Percentiles rank a stretch among this genome's conserved stretches.
Evolutionary conservation across 2,888 invertebrate species (phyloP).

Genomic region (Phyllotreta striolata): DNA sequence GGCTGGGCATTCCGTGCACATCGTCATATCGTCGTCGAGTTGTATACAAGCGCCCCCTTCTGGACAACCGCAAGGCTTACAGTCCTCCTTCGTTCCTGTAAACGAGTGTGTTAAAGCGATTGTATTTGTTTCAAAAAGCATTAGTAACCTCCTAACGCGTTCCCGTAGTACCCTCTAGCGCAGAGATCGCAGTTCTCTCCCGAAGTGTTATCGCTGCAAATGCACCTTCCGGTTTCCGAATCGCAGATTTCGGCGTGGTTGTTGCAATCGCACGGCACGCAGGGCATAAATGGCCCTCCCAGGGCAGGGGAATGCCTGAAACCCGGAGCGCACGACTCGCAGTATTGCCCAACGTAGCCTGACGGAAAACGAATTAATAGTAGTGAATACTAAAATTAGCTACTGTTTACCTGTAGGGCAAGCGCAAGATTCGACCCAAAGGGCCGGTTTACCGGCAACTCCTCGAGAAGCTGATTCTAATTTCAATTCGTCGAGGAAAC

Average conservation of each 20-base stretch:
- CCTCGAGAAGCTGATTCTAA: slow-evolving; percentile 84
- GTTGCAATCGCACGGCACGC: slow-evolving; percentile 97
- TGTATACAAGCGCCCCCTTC: slow-evolving; percentile 92
- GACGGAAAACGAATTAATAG: slow-evolving; percentile 25
- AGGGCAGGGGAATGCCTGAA: slow-evolving; percentile 90
- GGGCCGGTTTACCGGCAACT: slow-evolving; percentile 78
- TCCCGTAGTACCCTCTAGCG: slow-evolving; percentile 93
- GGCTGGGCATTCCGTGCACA: slow-evolving; percentile 93
- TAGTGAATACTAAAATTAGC: neutral
- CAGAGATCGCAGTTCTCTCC: slow-evolving; percentile 96
- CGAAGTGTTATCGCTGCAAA: slow-evolving; percentile 94
- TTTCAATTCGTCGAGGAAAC: slow-evolving; percentile 88
- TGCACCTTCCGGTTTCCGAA: slow-evolving; percentile 93
- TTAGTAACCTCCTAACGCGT: slow-evolving; percentile 71
- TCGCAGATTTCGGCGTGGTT: slow-evolving; percentile 97
- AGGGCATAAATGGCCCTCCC: slow-evolving; percentile 80
- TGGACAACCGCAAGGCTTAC: slow-evolving; percentile 94
- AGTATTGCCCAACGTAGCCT: slow-evolving; percentile 90
- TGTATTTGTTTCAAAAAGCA: neutral
- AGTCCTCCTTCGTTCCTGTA: slow-evolving; percentile 82
- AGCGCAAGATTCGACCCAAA: slow-evolving; percentile 94
- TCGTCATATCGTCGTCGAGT: slow-evolving; percentile 83
- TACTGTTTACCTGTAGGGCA: slow-evolving; percentile 74
- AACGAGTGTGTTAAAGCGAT: slow-evolving; percentile 13
- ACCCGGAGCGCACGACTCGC: slow-evolving; percentile 96